Evolutionary conservation across 2,113 vertebrate species (phyloP).

Genomic region (Mustela lutreola): DNA sequence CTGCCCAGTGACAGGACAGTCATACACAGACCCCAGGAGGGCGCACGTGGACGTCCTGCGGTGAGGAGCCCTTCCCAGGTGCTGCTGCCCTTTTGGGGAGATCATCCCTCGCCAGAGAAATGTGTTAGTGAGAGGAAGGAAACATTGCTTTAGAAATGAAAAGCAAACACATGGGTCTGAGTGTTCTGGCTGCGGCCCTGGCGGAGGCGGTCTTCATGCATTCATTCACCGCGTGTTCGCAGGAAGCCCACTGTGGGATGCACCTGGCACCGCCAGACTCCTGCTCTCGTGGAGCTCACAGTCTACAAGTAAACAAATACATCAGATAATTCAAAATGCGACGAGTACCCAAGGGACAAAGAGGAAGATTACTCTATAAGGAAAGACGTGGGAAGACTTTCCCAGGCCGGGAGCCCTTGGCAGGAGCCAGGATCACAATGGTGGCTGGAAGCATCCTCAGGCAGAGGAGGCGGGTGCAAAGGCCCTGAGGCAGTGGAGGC

Average conservation of each 20-base stretch:
- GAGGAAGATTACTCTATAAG: background rate
- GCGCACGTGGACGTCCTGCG: rapidly evolving
- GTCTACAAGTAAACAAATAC: background rate
- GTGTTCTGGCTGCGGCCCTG: background rate
- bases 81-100: background rate
- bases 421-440: background rate
- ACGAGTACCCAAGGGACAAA: rapidly evolving
- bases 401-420: background rate
- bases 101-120: rapidly evolving
- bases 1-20: rapidly evolving
- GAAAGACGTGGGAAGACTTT: background rate
- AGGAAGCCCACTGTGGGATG: rapidly evolving
- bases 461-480: background rate
- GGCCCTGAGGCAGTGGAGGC: background rate
- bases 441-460: background rate
- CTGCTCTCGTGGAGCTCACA: background rate
- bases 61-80: rapidly evolving
- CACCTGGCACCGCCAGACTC: too few species aligned
- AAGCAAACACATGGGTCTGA: background rate
- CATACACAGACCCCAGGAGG: background rate
- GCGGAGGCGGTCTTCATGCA: rapidly evolving
- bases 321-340: background rate
- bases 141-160: background rate
- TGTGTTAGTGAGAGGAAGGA: background rate
- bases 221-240: rapidly evolving